A percentile compares a stretch with the other conserved stretches of the same genome.
phyloP scores from a whole-genome alignment of 2,888 invertebrate genomes.

The Tenthredo scrophulariae region DNA sequence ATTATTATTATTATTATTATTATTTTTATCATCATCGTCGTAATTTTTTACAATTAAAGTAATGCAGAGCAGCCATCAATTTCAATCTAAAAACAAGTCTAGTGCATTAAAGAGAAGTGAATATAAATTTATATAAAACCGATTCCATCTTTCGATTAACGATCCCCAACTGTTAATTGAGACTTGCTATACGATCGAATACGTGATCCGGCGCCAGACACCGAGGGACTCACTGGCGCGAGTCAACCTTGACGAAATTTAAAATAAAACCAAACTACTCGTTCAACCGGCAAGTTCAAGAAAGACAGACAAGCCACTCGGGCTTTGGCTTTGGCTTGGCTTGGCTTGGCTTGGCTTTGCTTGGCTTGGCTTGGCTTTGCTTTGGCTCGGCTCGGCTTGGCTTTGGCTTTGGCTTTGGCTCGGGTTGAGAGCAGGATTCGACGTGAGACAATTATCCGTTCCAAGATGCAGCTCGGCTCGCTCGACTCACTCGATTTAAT shows the following conservation, averaged over 20 bases:
- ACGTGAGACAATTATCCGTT: constrained; percentile 35
- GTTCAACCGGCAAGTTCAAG: constrained; percentile 31
- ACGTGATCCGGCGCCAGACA: constrained; percentile 31
- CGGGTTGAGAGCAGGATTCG: constrained; percentile 14
- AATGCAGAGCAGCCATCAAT: too few relatives aligned
- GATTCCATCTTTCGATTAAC: constrained; percentile 20
- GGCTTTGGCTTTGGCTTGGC: neutral
- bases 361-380: neutral
- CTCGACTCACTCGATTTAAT: constrained; percentile 39
- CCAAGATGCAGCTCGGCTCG: constrained; percentile 25
- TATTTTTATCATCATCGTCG: neutral
- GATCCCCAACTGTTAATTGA: constrained; percentile 15
- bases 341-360: neutral
- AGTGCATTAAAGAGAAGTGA: neutral
- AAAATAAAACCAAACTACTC: constrained; percentile 24
- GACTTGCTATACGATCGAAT: constrained; percentile 28
- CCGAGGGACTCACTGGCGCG: constrained; percentile 7
- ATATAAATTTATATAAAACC: constrained; percentile 7
- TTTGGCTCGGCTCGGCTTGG: neutral
- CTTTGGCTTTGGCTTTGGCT: neutral
- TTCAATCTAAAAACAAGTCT: constrained; percentile 1
- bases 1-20: neutral
- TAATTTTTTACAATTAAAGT: too few relatives aligned
- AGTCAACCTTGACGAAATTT: constrained; percentile 26
- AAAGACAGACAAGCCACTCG: neutral